Evolutionary conservation across 2,888 invertebrate species (phyloP).

Genomic region (Eristalis tenax): DNA sequence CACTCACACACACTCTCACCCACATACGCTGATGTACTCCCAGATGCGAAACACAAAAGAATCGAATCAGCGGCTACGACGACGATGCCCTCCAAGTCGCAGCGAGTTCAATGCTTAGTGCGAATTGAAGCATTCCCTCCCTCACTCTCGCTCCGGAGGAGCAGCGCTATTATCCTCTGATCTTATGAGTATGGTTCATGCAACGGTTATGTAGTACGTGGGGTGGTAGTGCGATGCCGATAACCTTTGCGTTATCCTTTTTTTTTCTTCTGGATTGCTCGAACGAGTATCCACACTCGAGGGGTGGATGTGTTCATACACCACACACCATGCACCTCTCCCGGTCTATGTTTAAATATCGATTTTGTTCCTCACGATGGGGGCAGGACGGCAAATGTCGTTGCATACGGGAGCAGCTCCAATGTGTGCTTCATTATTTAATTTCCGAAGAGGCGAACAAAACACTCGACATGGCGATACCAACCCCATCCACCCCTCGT

Average conservation of each 20-base stretch:
- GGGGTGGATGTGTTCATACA: not conserved
- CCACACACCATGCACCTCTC: no score
- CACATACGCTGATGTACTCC: not conserved
- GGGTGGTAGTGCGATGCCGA: constrained; percentile 5
- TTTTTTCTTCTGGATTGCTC: not conserved
- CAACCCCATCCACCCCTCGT: not conserved
- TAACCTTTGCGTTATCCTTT: constrained; percentile 33
- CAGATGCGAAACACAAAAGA: constrained; percentile 15
- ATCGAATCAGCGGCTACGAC: not conserved
- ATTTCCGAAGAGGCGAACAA: constrained; percentile 39
- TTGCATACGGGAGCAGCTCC: constrained; percentile 36
- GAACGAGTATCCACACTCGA: not conserved
- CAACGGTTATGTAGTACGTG: constrained; percentile 1
- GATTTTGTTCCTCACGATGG: constrained; percentile 34
- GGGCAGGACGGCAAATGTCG: constrained; percentile 35
- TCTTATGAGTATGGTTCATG: constrained; percentile 23
- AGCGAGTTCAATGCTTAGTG: constrained; percentile 35
- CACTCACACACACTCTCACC: not conserved
- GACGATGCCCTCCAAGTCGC: not conserved
- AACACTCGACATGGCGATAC: constrained; percentile 2
- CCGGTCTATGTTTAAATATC: constrained; percentile 34
- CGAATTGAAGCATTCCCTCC: constrained; percentile 17
- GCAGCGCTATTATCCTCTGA: constrained; percentile 31
- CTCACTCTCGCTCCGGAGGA: not conserved
- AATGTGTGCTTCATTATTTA: constrained; percentile 57